Percentiles rank a stretch among this genome's conserved stretches.
Evolutionary conservation across 1,140 invertebrate genomes (phyloP).

Genomic region (Sarcophaga bullata): DNA sequence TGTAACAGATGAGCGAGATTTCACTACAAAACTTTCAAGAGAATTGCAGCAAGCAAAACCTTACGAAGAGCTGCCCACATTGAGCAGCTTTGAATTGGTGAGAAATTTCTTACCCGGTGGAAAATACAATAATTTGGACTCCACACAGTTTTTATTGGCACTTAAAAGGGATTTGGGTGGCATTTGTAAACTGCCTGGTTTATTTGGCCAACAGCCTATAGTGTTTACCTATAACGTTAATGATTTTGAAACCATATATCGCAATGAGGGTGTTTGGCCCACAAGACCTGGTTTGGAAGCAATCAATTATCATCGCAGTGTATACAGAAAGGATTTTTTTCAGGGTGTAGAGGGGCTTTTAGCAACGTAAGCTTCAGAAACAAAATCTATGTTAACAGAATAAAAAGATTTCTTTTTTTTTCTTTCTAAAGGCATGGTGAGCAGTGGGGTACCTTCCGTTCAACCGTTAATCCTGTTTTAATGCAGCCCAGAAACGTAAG

Average conservation of each 20-base stretch:
- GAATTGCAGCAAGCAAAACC: conserved; percentile 42
- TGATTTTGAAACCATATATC: conserved; percentile 56
- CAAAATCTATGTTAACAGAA: background rate
- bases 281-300: conserved; percentile 52
- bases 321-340: conserved; percentile 53
- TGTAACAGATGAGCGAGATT: background rate
- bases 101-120: conserved; percentile 40
- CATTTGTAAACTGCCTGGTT: conserved; percentile 53
- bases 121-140: conserved; percentile 34
- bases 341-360: conserved; percentile 52
- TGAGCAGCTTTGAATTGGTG: conserved; percentile 15
- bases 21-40: background rate
- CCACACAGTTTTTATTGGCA: conserved; percentile 28
- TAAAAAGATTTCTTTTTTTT: conserved; percentile 16
- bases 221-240: conserved; percentile 56
- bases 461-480: conserved; percentile 56
- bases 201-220: conserved; percentile 52
- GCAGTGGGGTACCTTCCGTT: conserved; percentile 53
- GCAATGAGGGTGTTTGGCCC: conserved; percentile 59
- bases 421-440: conserved; percentile 49
- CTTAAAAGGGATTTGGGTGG: conserved; percentile 52
- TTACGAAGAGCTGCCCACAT: conserved; percentile 40
- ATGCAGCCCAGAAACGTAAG: conserved; percentile 58
- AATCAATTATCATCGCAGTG: conserved; percentile 54
- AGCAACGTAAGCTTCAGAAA: conserved; percentile 49